Evolutionary conservation across 2,797 vertebrate species (phyloP).

Genomic region (Arremon aurantiirostris): DNA sequence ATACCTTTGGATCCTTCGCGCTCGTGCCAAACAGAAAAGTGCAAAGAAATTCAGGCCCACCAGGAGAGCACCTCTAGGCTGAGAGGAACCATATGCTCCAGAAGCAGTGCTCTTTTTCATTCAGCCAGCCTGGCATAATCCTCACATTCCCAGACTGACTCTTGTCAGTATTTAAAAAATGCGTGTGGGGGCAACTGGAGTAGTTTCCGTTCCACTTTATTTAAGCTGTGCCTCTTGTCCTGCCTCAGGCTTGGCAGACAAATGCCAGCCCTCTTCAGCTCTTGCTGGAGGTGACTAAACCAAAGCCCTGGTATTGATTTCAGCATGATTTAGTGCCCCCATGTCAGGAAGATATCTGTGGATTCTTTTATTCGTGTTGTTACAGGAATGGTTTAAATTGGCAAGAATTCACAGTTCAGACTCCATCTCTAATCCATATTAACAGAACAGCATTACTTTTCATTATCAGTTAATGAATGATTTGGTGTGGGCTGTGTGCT

Average conservation of each 20-base stretch:
- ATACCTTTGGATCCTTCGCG: neutral
- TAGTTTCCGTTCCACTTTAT: constrained; percentile 52
- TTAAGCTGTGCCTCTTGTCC: constrained; percentile 19
- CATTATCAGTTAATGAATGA: neutral
- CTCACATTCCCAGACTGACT: constrained; percentile 55
- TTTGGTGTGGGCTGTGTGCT: neutral
- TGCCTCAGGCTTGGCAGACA: constrained; percentile 30
- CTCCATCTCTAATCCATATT: constrained; percentile 1
- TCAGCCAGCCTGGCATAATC: constrained; percentile 40
- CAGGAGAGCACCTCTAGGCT: constrained; percentile 38
- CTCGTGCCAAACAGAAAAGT: neutral
- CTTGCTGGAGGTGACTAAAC: neutral
- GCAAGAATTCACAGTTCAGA: neutral
- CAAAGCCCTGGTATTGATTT: constrained; percentile 1
- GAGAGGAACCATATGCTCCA: constrained; percentile 50
- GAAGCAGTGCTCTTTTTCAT: constrained; percentile 24
- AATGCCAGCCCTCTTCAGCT: constrained; percentile 35
- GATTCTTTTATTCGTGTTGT: neutral
- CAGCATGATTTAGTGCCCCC: neutral
- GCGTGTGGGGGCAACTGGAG: constrained; percentile 36
- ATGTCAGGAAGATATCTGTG: neutral
- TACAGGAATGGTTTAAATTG: neutral
- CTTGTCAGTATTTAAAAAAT: constrained; percentile 48
- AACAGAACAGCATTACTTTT: neutral
- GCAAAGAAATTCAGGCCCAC: constrained; percentile 32